Base-by-base conservation (phyloP, 2,797 vertebrate species). In the Acipenser transmontanus region DNA sequence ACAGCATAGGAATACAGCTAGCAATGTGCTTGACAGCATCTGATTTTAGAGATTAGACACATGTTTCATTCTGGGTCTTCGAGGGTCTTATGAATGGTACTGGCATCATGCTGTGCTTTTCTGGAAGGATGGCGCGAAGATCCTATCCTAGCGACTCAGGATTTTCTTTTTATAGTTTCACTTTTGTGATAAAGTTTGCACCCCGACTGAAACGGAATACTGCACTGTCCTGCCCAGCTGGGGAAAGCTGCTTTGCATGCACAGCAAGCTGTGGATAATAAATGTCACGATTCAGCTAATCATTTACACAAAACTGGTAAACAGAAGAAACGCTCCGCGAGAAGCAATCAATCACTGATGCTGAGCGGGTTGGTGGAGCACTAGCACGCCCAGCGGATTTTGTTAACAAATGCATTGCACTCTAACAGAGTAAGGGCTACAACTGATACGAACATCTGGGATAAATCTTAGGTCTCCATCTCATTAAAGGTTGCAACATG, bases 141-240 rank as follows among this genome's bases (percentile, higher is more conserved):
- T 34, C 20, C 20, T 34, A 34, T 34, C 20, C 20, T 34, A 34
- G 20, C 20, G 20, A 34, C 20, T 34, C 20, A 34, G 1, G 20
- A n/a, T n/a, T n/a, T n/a, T n/a, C 62, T 14, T 13, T 63, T 50
- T 17, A 54, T n/a, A 54, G 51, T 54, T 20, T 48, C 62, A 63
- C 34, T 17, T 48, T 50, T 63, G 62, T 50, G 49, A 63, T 50
- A 50, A 34, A 34, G 20, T 34, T 34, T 34, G 20, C 20, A 34
- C 20, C 20, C 20, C 20, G 3, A 2, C 3, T 34, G 20, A 34
- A 34, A 34, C 1, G 20, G 20, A 34, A 34, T 34, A 34, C 20
- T 34, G 20, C 20, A 34, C 3, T 34, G 20, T 34, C 20, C 20
- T 34, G 20, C 20, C 20, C 20, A 34, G 20, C 20, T 34, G 20